Conservation (phyloP, 2,888 invertebrate genomes). For the Apamea monoglypha region DNA sequence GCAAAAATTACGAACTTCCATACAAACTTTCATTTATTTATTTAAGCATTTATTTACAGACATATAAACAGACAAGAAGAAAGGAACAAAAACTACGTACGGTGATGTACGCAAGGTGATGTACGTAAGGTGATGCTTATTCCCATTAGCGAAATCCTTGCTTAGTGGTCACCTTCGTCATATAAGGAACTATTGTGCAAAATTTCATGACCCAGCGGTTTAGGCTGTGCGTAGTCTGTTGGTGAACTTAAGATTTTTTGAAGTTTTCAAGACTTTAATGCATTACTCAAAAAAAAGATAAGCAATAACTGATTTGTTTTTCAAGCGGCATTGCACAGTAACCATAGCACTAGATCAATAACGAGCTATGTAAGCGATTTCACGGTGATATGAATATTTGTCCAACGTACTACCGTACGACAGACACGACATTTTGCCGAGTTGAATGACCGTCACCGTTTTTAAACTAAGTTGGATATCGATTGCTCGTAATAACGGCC, state of each 20-base stretch:
- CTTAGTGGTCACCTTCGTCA: too few relatives aligned
- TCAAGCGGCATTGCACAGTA: slow-evolving; percentile 25
- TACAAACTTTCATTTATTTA: too few relatives aligned
- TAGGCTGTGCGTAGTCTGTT: too few relatives aligned
- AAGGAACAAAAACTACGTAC: neutral
- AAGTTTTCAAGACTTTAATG: neutral
- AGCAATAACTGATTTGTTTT: neutral
- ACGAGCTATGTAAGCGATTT: slow-evolving; percentile 54
- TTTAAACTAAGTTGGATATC: slow-evolving; percentile 65
- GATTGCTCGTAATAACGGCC: slow-evolving; percentile 61
- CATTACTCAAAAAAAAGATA: neutral
- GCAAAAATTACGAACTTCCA: too few relatives aligned
- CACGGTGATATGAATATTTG: slow-evolving; percentile 64
- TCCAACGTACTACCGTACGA: slow-evolving; percentile 46
- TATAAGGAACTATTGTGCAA: neutral
- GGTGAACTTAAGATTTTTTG: neutral
- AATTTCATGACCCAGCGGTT: neutral
- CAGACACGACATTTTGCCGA: slow-evolving; percentile 61
- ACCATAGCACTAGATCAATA: slow-evolving; percentile 63
- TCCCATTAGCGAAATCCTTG: too few relatives aligned
- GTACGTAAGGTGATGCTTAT: too few relatives aligned
- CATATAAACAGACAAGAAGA: neutral
- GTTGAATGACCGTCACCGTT: slow-evolving; percentile 71
- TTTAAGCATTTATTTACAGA: neutral
- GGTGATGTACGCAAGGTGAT: too few relatives aligned